Conservation (phyloP, 2,888 invertebrate species). For the Stramonita haemastoma region DNA sequence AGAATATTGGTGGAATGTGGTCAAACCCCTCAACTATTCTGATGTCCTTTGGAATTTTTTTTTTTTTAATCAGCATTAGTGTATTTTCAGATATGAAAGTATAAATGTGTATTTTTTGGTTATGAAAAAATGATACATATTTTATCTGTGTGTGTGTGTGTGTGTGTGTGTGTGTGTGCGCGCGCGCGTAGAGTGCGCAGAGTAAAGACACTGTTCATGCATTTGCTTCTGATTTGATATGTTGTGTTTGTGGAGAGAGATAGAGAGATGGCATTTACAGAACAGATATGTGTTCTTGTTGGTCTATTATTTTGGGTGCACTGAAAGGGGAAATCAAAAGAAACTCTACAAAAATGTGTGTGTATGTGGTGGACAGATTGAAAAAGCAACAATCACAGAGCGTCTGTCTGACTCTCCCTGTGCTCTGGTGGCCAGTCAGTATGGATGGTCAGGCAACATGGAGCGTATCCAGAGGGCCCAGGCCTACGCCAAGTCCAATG, state of each 20-base stretch:
- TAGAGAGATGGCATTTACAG: not conserved
- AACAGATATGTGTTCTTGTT: not conserved
- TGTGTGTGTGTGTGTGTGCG: not conserved
- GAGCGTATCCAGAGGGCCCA: constrained; percentile 92
- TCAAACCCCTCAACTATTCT: too few relatives aligned
- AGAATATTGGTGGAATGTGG: too few relatives aligned
- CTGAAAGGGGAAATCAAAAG: too few relatives aligned
- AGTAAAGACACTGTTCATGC: not conserved
- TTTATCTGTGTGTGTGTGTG: too few relatives aligned
- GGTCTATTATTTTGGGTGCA: too few relatives aligned
- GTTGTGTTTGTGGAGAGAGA: not conserved
- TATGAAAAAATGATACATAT: too few relatives aligned
- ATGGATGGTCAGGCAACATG: constrained; percentile 99
- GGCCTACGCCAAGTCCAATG: constrained; percentile 80
- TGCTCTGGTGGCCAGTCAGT: constrained; percentile 96
- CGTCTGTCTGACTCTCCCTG: constrained; percentile 94
- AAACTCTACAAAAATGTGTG: too few relatives aligned
- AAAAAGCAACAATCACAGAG: constrained; percentile 91
- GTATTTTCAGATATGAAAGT: too few relatives aligned
- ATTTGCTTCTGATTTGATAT: not conserved
- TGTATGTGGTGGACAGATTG: constrained; percentile 77
- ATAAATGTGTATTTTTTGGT: not conserved
- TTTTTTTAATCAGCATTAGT: too few relatives aligned
- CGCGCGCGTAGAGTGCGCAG: not conserved
- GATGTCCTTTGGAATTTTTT: too few relatives aligned